A percentile compares a stretch with the other conserved stretches of the same genome.
These are phyloP conservation scores for Leucophenga varia DNA, from an alignment of 1,140 invertebrate species.

Conservation along the genomic window DNA sequence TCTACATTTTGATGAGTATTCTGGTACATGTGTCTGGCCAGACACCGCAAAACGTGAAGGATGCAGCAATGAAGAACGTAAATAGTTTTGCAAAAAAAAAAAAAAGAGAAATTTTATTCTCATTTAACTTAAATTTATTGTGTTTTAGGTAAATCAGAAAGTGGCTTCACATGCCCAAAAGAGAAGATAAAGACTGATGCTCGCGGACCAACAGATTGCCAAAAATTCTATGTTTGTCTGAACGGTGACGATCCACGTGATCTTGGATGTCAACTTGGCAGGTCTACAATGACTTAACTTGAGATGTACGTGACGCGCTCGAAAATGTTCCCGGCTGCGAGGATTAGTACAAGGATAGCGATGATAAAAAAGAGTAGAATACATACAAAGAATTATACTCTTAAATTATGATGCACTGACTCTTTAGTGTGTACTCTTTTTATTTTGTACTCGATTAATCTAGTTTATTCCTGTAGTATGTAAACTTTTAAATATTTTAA, in stretches of 20 bases:
- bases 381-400: too few species aligned
- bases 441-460: too few species aligned
- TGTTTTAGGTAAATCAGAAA: slow-evolving; percentile 67
- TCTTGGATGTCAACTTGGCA: slow-evolving; percentile 79
- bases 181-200: slow-evolving; percentile 64
- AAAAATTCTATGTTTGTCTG: slow-evolving; percentile 82
- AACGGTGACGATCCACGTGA: slow-evolving; percentile 83
- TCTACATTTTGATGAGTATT: slow-evolving; percentile 84
- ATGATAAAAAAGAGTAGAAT: slow-evolving; percentile 55
- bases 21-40: slow-evolving; percentile 82
- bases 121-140: too few species aligned
- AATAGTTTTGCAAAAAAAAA: slow-evolving; percentile 15
- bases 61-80: slow-evolving; percentile 58
- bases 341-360: slow-evolving; percentile 81
- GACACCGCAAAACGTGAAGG: slow-evolving; percentile 75
- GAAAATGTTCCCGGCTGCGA: slow-evolving; percentile 87
- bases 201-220: slow-evolving; percentile 79
- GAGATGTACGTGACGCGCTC: slow-evolving; percentile 80
- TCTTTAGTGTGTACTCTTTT: too few species aligned
- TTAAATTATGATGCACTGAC: too few species aligned
- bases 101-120: too few species aligned
- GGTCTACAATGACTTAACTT: slow-evolving; percentile 80
- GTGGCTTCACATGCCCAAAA: slow-evolving; percentile 82
- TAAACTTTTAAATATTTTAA: too few species aligned
- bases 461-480: too few species aligned